Evolutionary conservation across 2,797 vertebrate species (phyloP), one percentile per base, ranked within the genome.

Genomic region (Ceryle rudis): DNA sequence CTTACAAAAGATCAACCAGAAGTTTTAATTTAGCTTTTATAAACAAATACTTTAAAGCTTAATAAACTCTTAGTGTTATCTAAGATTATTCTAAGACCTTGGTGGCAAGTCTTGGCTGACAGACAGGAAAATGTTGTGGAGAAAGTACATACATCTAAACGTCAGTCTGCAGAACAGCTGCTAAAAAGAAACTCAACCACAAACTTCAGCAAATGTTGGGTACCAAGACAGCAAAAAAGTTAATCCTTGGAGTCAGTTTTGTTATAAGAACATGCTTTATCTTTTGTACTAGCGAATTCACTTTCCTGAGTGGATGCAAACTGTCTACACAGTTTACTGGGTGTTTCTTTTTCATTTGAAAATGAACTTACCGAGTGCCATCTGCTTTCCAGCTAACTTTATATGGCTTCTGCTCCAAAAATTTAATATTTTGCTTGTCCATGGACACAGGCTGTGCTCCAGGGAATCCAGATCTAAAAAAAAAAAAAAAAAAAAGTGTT

Each of bases 341-440:
- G 47, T 42, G 35, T 62, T 92, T 51, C 47, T 96, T 95, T 70
- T 78, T 71, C 62, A 80, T 81, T 95, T 90, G 65, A 62, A 62
- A 90, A 70, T 62, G 7, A 92, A 98, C 99, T 98, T 98, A 99
- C 99, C 99, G 98, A 89, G 99, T 99, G 90, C 99, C 99, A 58
- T 99, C 99, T 86, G 99, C 99, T 98, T 99, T 99, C 99, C 99
- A 99, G 98, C 99, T 99, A 98, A 99, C 99, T 99, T 99, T 99
- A 97, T 99, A 99, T 33, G 98, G 98, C 82, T 99, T 99, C 97
- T 99, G 98, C 88, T 99, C 99, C 93, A 99, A 96, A 93, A 99
- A 98, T 91, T 98, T 98, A 92, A 99, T 98, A 97, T 99, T 99
- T 94, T 99, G 98, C 73, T 99, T 98, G 97, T 99, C 99, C 99